These are phyloP conservation scores for Malacoctenus gilli DNA, from an alignment of 2,797 vertebrate species.

Conservation along the genomic window DNA sequence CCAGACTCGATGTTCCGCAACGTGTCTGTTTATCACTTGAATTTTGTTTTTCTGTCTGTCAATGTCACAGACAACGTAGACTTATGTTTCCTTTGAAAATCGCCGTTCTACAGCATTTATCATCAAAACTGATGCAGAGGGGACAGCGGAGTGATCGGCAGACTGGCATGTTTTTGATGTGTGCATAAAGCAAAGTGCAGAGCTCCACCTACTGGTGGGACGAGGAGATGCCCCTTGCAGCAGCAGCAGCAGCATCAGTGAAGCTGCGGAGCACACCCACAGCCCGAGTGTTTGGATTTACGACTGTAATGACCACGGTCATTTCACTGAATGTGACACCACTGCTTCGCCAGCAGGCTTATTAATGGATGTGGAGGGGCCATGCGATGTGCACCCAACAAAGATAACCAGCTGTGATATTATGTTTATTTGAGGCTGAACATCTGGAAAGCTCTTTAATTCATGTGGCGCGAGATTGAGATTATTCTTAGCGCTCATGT, in stretches of 20 bases:
- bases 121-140: slow-evolving; percentile 58
- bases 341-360: slow-evolving; percentile 34
- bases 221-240: not conserved
- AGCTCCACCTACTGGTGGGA: slow-evolving; percentile 79
- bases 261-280: slow-evolving; percentile 6
- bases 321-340: slow-evolving; percentile 26
- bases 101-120: slow-evolving; percentile 38
- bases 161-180: slow-evolving; percentile 18
- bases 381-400: slow-evolving; percentile 18
- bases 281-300: slow-evolving; percentile 27
- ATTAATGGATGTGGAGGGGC: slow-evolving; percentile 34
- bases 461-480: slow-evolving; percentile 15
- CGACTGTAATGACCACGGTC: slow-evolving; percentile 35
- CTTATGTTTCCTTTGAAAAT: no score
- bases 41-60: slow-evolving; percentile 68
- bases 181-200: slow-evolving; percentile 59
- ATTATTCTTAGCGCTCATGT: slow-evolving; percentile 8
- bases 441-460: slow-evolving; percentile 26
- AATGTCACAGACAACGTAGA: slow-evolving; percentile 63
- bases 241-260: slow-evolving; percentile 9
- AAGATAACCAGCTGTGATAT: slow-evolving; percentile 36
- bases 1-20: slow-evolving; percentile 51
- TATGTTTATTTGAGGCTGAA: slow-evolving; percentile 29
- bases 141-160: slow-evolving; percentile 40
- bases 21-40: slow-evolving; percentile 62